A percentile compares a stretch with the other conserved stretches of the same genome.
Evolutionary conservation across 2,113 vertebrate genomes (phyloP).

Genomic region (Calonectris borealis): DNA sequence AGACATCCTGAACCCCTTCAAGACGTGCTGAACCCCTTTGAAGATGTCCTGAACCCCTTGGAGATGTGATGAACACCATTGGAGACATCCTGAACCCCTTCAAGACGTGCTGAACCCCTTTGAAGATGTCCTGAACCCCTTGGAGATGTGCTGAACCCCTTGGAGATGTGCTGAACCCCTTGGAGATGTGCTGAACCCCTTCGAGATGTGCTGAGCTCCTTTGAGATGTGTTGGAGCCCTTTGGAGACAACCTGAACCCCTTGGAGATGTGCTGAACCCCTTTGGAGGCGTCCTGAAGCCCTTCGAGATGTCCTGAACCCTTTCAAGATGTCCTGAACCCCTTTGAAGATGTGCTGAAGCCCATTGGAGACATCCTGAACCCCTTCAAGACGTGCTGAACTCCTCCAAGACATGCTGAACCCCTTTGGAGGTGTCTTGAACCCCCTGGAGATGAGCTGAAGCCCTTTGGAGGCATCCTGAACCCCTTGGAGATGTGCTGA

Average conservation of each 20-base stretch:
- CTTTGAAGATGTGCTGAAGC: neutral
- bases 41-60: neutral
- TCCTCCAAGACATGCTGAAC: neutral
- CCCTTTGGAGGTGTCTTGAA: too few relatives aligned
- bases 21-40: neutral
- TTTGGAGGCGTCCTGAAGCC: neutral
- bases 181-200: neutral
- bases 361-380: neutral
- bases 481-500: neutral
- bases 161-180: rapidly evolving
- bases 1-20: neutral
- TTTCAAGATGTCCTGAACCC: neutral
- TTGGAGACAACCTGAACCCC: rapidly evolving
- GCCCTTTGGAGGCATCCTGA: neutral
- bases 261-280: rapidly evolving
- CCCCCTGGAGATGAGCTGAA: neutral
- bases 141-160: neutral
- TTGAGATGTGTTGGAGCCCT: neutral
- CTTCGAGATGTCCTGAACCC: neutral
- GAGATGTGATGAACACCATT: neutral
- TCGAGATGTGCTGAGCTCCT: neutral
- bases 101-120: too few relatives aligned
- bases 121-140: too few relatives aligned
- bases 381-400: too few relatives aligned
- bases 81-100: neutral